A percentile compares a stretch with the other conserved stretches of the same genome.
Evolutionary conservation across 2,113 vertebrate genomes (phyloP).

Genomic region (Epinephelus lanceolatus): DNA sequence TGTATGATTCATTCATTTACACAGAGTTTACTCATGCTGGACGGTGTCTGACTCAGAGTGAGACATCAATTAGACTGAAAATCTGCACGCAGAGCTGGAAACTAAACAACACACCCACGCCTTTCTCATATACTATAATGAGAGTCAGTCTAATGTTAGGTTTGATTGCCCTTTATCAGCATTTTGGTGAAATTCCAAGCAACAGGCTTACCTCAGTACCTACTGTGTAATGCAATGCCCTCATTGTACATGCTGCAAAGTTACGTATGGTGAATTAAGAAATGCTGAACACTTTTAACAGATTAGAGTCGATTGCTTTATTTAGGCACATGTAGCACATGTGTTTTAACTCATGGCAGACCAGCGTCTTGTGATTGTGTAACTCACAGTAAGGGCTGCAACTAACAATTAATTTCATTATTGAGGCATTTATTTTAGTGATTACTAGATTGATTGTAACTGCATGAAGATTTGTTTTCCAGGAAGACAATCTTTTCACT

Average conservation of each 20-base stretch:
- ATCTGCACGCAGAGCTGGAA: constrained; percentile 51
- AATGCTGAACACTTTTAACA: background rate
- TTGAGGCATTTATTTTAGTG: too few species aligned
- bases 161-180: constrained; percentile 20
- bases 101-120: constrained; percentile 58
- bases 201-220: background rate
- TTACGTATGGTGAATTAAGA: background rate
- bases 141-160: constrained; percentile 40
- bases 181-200: constrained; percentile 17
- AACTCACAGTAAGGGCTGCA: background rate
- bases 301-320: background rate
- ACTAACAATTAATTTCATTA: background rate
- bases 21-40: constrained; percentile 37
- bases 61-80: constrained; percentile 48
- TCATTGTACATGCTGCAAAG: background rate
- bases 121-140: constrained; percentile 42
- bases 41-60: constrained; percentile 60
- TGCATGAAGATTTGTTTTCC: background rate
- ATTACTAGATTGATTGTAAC: background rate
- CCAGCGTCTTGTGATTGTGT: background rate
- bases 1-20: constrained; percentile 46
- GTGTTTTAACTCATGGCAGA: background rate
- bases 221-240: background rate
- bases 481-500: background rate
- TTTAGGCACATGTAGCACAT: background rate